phyloP scores from a whole-genome alignment of 1,140 invertebrate species.

The Philaenus spumarius region DNA sequence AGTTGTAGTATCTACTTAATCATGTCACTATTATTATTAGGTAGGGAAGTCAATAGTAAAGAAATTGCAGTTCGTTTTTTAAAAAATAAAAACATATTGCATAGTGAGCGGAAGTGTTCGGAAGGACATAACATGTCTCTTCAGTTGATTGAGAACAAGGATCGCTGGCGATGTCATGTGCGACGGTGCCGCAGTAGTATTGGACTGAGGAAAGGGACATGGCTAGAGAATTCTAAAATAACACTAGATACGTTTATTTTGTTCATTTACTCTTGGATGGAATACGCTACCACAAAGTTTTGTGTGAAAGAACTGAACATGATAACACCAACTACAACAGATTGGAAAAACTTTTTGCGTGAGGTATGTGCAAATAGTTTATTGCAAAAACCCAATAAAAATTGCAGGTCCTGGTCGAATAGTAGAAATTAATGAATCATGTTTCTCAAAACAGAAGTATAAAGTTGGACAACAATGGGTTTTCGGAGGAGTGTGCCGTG shows the following conservation, averaged over 20 bases:
- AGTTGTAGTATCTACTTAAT: conserved; percentile 8
- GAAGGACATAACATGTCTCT: not conserved
- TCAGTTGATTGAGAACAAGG: not conserved
- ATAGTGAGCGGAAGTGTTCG: not conserved
- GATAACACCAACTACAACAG: no score
- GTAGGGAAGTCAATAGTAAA: not conserved
- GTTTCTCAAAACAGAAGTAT: no score
- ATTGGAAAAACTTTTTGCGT: no score
- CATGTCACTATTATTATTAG: conserved; percentile 22
- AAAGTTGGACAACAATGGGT: no score
- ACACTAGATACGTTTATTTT: not conserved
- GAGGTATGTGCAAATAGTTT: no score
- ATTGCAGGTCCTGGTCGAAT: no score
- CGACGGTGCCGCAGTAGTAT: not conserved
- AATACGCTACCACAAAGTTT: not conserved
- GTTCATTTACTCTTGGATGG: not conserved
- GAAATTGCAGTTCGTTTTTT: conserved; percentile 2
- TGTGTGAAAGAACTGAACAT: no score
- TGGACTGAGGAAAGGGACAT: not conserved
- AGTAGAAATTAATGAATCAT: no score
- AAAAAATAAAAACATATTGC: not conserved
- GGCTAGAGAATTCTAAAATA: not conserved
- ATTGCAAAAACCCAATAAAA: no score
- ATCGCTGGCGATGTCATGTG: not conserved
- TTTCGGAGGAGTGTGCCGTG: no score